These are phyloP conservation scores for Xylocampa areola DNA, from an alignment of 2,888 invertebrate species.

Conservation along the genomic window DNA sequence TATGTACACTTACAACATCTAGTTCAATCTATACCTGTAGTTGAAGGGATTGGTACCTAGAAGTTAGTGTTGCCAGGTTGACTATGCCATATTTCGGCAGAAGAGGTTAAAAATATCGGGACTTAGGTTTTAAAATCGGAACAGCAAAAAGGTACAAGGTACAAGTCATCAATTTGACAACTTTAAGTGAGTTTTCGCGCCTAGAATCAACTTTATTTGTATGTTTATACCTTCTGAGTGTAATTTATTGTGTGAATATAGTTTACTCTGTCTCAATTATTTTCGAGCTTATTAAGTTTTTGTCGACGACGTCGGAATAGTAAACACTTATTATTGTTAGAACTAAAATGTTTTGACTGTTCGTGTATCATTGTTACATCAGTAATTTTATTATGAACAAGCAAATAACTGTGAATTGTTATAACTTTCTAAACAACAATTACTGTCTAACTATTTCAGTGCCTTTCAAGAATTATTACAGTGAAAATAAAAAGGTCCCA, in stretches of 20 bases:
- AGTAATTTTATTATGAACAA: constrained; percentile 12
- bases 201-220: no score
- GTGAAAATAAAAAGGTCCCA: constrained; percentile 4
- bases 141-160: no score
- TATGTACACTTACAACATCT: no score
- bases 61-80: no score
- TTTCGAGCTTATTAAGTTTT: constrained; percentile 20
- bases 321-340: no score
- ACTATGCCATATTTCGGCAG: no score
- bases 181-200: no score
- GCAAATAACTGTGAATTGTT: neutral
- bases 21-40: no score
- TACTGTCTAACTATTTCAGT: neutral
- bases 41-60: no score
- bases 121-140: no score
- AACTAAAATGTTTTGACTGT: constrained; percentile 10
- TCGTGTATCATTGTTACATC: constrained; percentile 2
- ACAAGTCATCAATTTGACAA: no score
- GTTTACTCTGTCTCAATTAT: constrained; percentile 21
- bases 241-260: neutral
- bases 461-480: neutral
- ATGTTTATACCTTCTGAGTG: constrained; percentile 4
- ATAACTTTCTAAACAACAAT: neutral
- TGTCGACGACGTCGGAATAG: constrained; percentile 24
- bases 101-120: no score